Conservation (phyloP, 2,888 invertebrate species). For the Caenorhabditis sp. region DNA sequence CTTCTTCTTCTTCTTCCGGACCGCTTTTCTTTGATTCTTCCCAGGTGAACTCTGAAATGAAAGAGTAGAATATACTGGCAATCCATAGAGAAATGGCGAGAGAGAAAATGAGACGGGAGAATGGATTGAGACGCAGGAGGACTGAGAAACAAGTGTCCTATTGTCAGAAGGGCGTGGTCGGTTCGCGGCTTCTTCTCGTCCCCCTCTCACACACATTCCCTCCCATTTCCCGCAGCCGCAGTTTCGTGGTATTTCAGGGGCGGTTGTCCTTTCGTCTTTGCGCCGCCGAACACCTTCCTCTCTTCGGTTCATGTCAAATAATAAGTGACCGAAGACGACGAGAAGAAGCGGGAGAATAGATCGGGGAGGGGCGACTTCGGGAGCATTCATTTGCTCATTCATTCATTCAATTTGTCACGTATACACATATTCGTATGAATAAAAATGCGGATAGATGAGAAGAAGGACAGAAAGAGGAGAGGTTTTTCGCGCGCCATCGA, state of each 20-base stretch:
- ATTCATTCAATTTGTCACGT: slow-evolving; percentile 60
- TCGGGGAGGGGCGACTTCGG: slow-evolving; percentile 7
- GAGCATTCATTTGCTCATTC: slow-evolving; percentile 62
- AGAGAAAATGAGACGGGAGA: slow-evolving; percentile 19
- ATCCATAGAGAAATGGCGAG: slow-evolving; percentile 27
- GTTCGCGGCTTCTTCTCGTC: slow-evolving; percentile 48
- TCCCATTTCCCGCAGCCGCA: slow-evolving; percentile 15
- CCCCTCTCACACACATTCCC: slow-evolving; percentile 21
- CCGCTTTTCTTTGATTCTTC: not conserved
- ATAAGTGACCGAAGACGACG: slow-evolving; percentile 38
- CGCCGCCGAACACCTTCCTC: slow-evolving; percentile 43
- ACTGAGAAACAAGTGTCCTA: slow-evolving; percentile 57
- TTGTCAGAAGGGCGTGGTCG: slow-evolving; percentile 61
- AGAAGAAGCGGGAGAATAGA: slow-evolving; percentile 12
- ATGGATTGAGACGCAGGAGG: slow-evolving; percentile 34
- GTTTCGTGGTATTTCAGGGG: slow-evolving; percentile 49
- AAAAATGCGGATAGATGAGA: slow-evolving; percentile 46
- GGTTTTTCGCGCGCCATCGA: slow-evolving; percentile 39
- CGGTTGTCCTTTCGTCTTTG: slow-evolving; percentile 34
- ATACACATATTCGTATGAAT: slow-evolving; percentile 62
- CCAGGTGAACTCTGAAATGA: slow-evolving; percentile 23
- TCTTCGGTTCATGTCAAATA: slow-evolving; percentile 1
- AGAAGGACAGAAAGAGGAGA: slow-evolving; percentile 1
- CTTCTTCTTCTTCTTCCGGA: slow-evolving; percentile 23
- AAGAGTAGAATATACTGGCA: not conserved